Base-by-base conservation (phyloP, 2,113 vertebrate species). In the Galeopterus variegatus region DNA sequence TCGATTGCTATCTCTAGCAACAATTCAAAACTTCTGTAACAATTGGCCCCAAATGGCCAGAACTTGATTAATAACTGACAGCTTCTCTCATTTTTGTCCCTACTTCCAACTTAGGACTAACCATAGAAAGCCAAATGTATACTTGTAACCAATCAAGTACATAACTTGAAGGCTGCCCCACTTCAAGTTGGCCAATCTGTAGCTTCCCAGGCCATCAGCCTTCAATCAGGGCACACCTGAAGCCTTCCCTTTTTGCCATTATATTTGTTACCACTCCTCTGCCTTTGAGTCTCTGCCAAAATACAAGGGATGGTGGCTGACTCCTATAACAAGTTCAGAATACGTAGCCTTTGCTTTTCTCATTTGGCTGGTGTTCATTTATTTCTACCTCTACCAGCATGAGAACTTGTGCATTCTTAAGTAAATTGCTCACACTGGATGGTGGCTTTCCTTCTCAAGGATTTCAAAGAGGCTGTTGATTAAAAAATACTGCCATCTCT, bases 91-190 rank as follows among this genome's bases (percentile, higher is more conserved):
- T 72, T 82, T 93, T 54, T 31, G 17, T 58, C 19, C 26, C 58
- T 80, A 31, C 79, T 77, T 84, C n/a, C 24, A 54, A 65, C 8
- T 45, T 24, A 80, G 52, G 64, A 90, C 2, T 48, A 72, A 52
- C 8, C 18, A 33, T 28, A 64, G n/a, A 87, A 76, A 80, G 36
- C 7, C 41, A 76, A 28, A 17, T 45, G 45, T 0, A 17, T 1
- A 10, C 3, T 3, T 17, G n/a, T 79, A 4, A 17, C 6, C 54
- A 23, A 31, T 56, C 70, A 72, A 6, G 14, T 0, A 41, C 4
- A 41, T 41, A 41, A 41, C 41, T 41, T 41, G 41, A 41, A 33
- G 69, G 36, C 9, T 5, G 2, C 17, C 15, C 14, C 15, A 1
- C 26, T 81, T 84, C 77, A 10, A 1, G 2, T 36, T 24, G 18